A percentile compares a stretch with the other conserved stretches of the same genome.
Evolutionary conservation across 2,113 vertebrate species (phyloP).

Genomic region (Saguinus imperator): DNA sequence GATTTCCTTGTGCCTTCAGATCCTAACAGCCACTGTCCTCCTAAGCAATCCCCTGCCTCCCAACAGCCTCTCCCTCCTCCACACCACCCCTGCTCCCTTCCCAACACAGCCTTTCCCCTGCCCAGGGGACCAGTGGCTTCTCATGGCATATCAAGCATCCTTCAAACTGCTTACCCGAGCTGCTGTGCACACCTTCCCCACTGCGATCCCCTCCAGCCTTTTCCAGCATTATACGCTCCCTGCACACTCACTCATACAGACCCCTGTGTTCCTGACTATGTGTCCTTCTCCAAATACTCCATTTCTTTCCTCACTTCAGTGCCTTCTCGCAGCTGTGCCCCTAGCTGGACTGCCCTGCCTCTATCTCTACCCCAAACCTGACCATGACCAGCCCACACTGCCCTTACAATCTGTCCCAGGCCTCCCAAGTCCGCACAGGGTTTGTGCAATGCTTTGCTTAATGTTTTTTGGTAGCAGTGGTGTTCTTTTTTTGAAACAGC

Average conservation of each 20-base stretch:
- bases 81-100: not conserved
- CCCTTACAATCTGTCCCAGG: not conserved
- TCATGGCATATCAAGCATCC: not conserved
- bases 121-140: not conserved
- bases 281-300: not conserved
- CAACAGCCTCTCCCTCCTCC: not conserved
- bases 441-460: not conserved
- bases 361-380: not conserved
- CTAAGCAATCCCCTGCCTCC: not conserved
- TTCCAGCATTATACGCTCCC: not conserved
- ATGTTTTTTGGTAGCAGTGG: too few species aligned
- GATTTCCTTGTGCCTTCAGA: not conserved
- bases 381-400: not conserved
- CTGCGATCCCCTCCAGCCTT: not conserved
- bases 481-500: too few species aligned
- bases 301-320: not conserved
- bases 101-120: not conserved
- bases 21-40: not conserved
- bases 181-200: not conserved
- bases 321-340: not conserved
- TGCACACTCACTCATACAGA: not conserved
- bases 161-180: not conserved
- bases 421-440: not conserved
- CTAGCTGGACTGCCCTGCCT: not conserved
- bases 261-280: not conserved